phyloP scores from a whole-genome alignment of 2,113 vertebrate genomes.

The Equus przewalskii region DNA sequence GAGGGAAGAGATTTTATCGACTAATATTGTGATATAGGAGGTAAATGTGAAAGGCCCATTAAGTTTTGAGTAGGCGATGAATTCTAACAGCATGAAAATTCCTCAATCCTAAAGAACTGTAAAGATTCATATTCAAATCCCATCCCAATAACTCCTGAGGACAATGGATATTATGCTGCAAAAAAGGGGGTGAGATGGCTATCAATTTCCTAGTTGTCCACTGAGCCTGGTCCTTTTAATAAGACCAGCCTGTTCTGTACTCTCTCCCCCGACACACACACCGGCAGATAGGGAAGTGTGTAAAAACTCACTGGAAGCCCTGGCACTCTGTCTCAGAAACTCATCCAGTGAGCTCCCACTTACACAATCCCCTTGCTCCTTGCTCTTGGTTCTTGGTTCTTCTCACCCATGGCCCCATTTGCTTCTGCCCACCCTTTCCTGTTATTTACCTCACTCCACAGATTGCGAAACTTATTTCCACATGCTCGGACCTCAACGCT shows the following conservation, averaged over 20 bases:
- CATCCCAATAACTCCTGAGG: neutral
- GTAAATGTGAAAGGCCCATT: neutral
- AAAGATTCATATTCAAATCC: neutral
- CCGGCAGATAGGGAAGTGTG: neutral
- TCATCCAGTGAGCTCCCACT: neutral
- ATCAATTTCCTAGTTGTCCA: neutral
- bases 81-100: conserved; percentile 1
- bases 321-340: neutral
- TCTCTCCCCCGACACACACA: no score
- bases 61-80: neutral
- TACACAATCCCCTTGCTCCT: neutral
- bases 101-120: neutral
- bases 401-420: neutral
- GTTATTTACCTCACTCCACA: neutral
- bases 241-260: neutral
- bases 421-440: neutral
- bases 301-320: neutral
- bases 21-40: neutral
- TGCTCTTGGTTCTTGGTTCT: neutral
- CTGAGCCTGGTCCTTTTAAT: neutral
- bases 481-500: neutral
- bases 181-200: neutral
- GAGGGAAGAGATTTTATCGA: neutral
- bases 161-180: neutral
- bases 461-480: neutral